These are phyloP conservation scores for Chaetodon trifasciatus DNA, from an alignment of 2,797 vertebrate species.

Conservation along the genomic window DNA sequence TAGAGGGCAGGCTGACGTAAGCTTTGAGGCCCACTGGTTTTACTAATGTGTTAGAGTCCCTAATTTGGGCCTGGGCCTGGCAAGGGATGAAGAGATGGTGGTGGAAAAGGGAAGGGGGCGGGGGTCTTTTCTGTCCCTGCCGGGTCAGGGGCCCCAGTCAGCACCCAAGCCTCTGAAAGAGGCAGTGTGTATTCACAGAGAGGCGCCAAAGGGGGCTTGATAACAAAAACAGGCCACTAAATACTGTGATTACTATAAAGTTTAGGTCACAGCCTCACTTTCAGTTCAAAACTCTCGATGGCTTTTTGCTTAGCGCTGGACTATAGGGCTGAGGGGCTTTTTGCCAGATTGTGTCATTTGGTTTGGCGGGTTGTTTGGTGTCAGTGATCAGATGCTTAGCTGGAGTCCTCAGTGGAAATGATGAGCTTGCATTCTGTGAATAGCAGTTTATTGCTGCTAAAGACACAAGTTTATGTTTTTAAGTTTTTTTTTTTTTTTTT, in stretches of 20 bases:
- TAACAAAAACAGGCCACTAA: conserved; percentile 84
- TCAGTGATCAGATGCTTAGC: conserved; percentile 48
- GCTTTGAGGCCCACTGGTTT: conserved; percentile 61
- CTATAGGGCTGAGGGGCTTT: conserved; percentile 30
- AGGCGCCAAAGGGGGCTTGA: conserved; percentile 77
- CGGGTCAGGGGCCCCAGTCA: conserved; percentile 76
- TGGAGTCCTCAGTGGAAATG: conserved; percentile 55
- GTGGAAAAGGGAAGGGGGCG: conserved; percentile 9
- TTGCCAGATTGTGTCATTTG: conserved; percentile 67
- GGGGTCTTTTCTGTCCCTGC: conserved; percentile 64
- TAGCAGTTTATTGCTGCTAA: conserved; percentile 4
- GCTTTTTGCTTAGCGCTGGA: conserved; percentile 43
- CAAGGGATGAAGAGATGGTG: conserved; percentile 51
- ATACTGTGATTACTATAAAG: conserved; percentile 80
- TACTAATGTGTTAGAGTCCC: conserved; percentile 64
- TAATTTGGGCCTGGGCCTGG: conserved; percentile 66
- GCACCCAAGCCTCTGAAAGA: conserved; percentile 78
- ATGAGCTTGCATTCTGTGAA: conserved; percentile 45
- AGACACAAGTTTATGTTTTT: not conserved
- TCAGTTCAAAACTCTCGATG: conserved; percentile 54
- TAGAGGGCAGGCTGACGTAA: conserved; percentile 67
- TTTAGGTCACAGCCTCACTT: conserved; percentile 73
- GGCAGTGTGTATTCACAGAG: conserved; percentile 77
- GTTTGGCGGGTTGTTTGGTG: conserved; percentile 53
- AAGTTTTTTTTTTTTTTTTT: not conserved